phyloP scores from a whole-genome alignment of 2,113 vertebrate genomes.

The Crocuta crocuta region DNA sequence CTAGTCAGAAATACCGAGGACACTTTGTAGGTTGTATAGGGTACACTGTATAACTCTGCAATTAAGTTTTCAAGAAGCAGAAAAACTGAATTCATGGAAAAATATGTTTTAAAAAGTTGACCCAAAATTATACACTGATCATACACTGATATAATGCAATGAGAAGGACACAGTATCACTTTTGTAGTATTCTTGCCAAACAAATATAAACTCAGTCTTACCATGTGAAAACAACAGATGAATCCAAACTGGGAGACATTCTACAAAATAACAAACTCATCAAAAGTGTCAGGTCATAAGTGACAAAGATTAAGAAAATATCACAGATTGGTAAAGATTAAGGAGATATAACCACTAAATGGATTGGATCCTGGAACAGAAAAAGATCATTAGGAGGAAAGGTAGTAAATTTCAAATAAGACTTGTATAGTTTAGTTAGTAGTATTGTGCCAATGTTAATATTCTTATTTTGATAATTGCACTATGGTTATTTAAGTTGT shows the following conservation, averaged over 20 bases:
- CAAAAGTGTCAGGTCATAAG: neutral
- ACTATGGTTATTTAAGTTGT: neutral
- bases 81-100: neutral
- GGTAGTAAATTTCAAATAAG: neutral
- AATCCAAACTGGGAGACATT: neutral
- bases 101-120: conserved; percentile 17
- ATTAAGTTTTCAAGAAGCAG: conserved; percentile 42
- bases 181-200: neutral
- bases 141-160: neutral
- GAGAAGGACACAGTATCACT: neutral
- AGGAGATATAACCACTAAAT: neutral
- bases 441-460: neutral
- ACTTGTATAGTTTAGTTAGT: neutral
- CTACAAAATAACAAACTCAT: neutral
- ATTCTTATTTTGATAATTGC: neutral
- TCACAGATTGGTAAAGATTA: neutral
- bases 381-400: neutral
- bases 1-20: neutral
- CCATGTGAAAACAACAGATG: neutral
- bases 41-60: neutral
- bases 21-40: neutral
- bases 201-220: neutral
- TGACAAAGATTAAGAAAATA: neutral
- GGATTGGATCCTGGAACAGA: neutral
- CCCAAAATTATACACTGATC: neutral